phyloP scores from a whole-genome alignment of 2,113 vertebrate species.

The Burhinus bistriatus region DNA sequence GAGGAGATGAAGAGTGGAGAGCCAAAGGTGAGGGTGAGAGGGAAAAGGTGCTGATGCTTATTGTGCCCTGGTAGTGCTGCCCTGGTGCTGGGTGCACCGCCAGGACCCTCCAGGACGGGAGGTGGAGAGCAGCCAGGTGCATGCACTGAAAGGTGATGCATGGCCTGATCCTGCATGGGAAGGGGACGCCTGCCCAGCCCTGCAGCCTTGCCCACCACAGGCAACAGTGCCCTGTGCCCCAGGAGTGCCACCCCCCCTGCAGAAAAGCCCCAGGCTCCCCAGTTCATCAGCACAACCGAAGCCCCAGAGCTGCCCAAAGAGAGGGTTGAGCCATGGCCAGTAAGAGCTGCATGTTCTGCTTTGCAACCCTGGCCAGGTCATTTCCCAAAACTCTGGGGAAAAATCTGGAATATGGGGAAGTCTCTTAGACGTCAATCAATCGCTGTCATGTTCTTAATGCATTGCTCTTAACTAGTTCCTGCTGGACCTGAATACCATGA shows the following conservation, averaged over 20 bases:
- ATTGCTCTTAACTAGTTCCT: background rate
- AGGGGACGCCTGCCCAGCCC: background rate
- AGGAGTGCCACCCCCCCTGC: background rate
- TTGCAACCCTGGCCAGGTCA: background rate
- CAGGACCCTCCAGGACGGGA: accelerated
- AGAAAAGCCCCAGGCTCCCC: background rate
- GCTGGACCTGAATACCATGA: background rate
- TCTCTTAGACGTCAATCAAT: background rate
- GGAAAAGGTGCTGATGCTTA: background rate
- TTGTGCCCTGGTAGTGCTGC: accelerated
- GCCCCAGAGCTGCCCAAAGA: background rate
- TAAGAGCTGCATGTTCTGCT: background rate
- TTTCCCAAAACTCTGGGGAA: background rate
- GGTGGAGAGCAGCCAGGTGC: accelerated
- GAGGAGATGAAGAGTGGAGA: background rate
- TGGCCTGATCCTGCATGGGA: background rate
- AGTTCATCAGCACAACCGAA: background rate
- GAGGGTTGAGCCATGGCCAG: accelerated
- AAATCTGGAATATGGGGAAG: background rate
- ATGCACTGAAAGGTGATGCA: background rate
- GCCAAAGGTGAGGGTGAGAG: background rate
- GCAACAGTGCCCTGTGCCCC: background rate
- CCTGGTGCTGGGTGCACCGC: accelerated
- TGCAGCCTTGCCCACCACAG: background rate
- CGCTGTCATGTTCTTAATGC: background rate